Percentiles rank a stretch among this genome's conserved stretches.
Conservation (phyloP, 2,113 vertebrate genomes). For the Polypterus senegalus region DNA sequence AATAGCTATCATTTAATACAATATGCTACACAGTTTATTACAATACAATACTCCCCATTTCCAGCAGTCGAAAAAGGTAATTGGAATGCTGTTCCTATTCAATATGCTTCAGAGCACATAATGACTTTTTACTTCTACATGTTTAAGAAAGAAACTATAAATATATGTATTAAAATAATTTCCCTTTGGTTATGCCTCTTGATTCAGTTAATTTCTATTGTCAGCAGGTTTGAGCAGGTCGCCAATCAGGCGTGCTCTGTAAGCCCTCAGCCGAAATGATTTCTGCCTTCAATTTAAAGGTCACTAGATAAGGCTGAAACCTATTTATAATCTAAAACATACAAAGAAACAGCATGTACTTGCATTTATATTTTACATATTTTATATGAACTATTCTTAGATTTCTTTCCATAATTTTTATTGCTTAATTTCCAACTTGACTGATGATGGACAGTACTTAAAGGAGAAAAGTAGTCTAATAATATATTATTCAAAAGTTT, state of each 20-base stretch:
- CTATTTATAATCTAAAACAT: conserved; percentile 47
- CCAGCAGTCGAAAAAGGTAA: conserved; percentile 3
- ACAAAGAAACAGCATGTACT: conserved; percentile 17
- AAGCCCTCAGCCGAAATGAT: conserved; percentile 37
- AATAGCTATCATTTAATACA: conserved; percentile 39
- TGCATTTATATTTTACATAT: too few species aligned
- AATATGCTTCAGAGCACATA: conserved; percentile 50
- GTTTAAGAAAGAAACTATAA: conserved; percentile 36
- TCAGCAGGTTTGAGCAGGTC: conserved; percentile 43
- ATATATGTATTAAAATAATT: conserved; percentile 31
- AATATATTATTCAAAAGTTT: too few species aligned
- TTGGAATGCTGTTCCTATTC: conserved; percentile 15
- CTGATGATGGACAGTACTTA: too few species aligned
- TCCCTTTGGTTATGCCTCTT: conserved; percentile 38
- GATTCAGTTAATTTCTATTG: conserved; percentile 52
- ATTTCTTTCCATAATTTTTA: too few species aligned
- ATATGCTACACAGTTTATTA: conserved; percentile 26
- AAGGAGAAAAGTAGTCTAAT: too few species aligned
- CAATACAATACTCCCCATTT: conserved; percentile 14
- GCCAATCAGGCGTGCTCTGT: conserved; percentile 39
- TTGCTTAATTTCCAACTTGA: too few species aligned
- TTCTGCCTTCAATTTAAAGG: conserved; percentile 56
- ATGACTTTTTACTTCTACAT: conserved; percentile 40
- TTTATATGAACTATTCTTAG: too few species aligned
- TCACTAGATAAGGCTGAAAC: conserved; percentile 51